Percentiles rank a stretch among this genome's conserved stretches.
Evolutionary conservation across 53 echinoderm and acorn worm genomes (phyloP).

Genomic region (Crossaster papposus): DNA sequence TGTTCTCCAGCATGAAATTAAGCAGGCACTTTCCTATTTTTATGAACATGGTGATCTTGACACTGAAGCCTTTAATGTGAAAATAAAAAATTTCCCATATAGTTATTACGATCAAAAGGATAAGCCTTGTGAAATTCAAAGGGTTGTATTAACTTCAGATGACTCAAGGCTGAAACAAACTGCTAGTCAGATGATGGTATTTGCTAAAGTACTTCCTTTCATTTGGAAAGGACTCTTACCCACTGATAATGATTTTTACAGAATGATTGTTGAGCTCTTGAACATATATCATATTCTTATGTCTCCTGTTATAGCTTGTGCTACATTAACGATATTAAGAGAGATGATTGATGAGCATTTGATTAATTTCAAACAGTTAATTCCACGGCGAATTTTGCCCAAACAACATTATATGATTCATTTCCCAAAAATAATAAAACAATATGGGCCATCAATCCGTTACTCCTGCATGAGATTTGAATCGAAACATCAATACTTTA

Average conservation of each 20-base stretch:
- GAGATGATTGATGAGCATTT: slow-evolving; percentile 38
- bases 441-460: slow-evolving; percentile 37
- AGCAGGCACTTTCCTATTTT: neutral
- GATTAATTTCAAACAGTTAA: slow-evolving; percentile 20
- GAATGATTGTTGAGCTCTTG: slow-evolving; percentile 23
- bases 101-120: slow-evolving; percentile 37
- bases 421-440: slow-evolving; percentile 29
- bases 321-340: slow-evolving; percentile 24
- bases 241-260: slow-evolving; percentile 24
- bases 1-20: slow-evolving; percentile 35
- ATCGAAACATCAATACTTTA: slow-evolving; percentile 43
- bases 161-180: slow-evolving; percentile 25
- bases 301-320: slow-evolving; percentile 40
- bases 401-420: slow-evolving; percentile 57
- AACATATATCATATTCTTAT: slow-evolving; percentile 38
- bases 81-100: slow-evolving; percentile 19
- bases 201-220: slow-evolving; percentile 33
- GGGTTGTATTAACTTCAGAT: slow-evolving; percentile 33
- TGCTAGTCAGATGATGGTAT: slow-evolving; percentile 24
- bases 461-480: slow-evolving; percentile 54
- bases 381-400: slow-evolving; percentile 33
- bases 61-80: slow-evolving; percentile 9
- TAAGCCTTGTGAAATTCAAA: slow-evolving; percentile 22
- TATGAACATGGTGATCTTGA: slow-evolving; percentile 23
- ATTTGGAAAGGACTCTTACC: slow-evolving; percentile 34